Base-by-base conservation (phyloP, 2,888 invertebrate genomes). In the Drosophila bunnanda region DNA sequence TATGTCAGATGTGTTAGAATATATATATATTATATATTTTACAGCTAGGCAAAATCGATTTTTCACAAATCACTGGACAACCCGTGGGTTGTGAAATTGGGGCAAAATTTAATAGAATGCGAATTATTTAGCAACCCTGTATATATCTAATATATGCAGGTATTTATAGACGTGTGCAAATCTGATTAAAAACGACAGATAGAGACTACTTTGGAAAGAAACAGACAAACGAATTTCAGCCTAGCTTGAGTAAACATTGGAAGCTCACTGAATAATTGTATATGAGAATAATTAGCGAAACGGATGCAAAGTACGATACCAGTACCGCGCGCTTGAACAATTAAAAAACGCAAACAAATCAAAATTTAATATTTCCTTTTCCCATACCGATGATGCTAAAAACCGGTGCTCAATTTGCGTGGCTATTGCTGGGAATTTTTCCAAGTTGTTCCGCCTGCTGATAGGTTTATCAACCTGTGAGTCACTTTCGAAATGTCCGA, bases 301-400 rank as follows among this genome's bases (percentile, higher is more conserved):
- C 73, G 41, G 71, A 71, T 71, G 65, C 39, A 52, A 67, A 48
- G 25, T 50, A 54, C 39, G 36, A 22, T 10, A 36, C 46, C 15
- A 54, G 39, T 20, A 39, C 32, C 25, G 30, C 43, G 59, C 69
- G 58, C 74, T 60, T 43, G 62, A 57, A 59, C 68, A 80, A 78
- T 78, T 80, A 80, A 71, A 70, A 41, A 38, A 65, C 9, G n/a
- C 46, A 44, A 65, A 62, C 25, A 58, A 44, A 57, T 43, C 41
- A 20, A 58, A 58, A 15, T 12, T 15, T 17, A 8, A 53, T 17
- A 34, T 32, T 55, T 41, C 54, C 50, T 41, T 66, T 73, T 79
- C 76, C 30, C 70, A 73, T 46, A 55, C 22, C 55, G 82, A 79
- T 80, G 82, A 80, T 81, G 80, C 80, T 80, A 75, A 82, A 67